These are phyloP conservation scores for Ursus arctos DNA, from an alignment of 2,113 vertebrate species.

Conservation along the genomic window DNA sequence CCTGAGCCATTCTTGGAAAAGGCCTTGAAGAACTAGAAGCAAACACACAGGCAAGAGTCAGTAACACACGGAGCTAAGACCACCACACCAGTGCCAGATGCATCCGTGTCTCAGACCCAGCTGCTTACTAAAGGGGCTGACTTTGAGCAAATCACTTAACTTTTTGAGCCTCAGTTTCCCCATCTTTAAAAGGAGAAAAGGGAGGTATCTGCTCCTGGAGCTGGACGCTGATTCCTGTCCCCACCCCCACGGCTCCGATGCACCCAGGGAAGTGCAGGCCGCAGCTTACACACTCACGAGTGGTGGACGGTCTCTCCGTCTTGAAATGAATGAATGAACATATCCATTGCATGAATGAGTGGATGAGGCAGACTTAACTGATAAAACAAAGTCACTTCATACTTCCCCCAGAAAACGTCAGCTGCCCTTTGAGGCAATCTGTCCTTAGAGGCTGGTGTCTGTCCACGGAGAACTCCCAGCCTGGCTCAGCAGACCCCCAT, in stretches of 20 bases:
- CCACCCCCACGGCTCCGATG: neutral
- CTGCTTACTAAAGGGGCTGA: fast-evolving
- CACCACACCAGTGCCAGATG: fast-evolving
- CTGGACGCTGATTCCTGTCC: neutral
- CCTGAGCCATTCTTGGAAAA: slow-evolving; percentile 88
- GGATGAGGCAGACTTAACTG: neutral
- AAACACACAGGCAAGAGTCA: slow-evolving; percentile 45
- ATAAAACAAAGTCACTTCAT: neutral
- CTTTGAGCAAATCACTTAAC: neutral
- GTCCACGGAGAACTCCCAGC: neutral
- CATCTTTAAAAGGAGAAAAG: neutral
- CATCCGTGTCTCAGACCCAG: neutral
- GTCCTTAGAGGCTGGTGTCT: neutral
- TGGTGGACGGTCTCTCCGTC: neutral
- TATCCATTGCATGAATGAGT: fast-evolving
- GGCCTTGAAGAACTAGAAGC: slow-evolving; percentile 93
- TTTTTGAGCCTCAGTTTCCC: neutral
- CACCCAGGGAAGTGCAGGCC: too few species aligned
- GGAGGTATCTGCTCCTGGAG: neutral
- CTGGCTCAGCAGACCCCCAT: neutral
- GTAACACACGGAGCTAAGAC: fast-evolving
- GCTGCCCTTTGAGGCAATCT: neutral
- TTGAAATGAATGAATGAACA: neutral
- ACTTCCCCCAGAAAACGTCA: neutral
- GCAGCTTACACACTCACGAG: neutral